phyloP scores from a whole-genome alignment of 2,888 invertebrate genomes.

The Cynaeus angustus region DNA sequence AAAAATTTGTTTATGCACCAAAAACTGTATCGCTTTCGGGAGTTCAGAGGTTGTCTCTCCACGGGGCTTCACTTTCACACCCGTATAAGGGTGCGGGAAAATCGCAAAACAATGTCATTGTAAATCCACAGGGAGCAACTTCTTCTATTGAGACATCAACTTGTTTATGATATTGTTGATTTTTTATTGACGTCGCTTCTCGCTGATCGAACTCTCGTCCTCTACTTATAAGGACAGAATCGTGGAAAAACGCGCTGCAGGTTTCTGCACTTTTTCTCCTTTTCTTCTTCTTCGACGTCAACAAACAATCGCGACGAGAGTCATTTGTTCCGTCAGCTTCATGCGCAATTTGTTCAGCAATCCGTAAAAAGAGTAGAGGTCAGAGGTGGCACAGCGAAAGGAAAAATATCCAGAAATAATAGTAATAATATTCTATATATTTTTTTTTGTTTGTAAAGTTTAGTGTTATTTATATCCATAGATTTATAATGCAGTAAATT shows the following conservation, averaged over 20 bases:
- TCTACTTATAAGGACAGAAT: slow-evolving; percentile 49
- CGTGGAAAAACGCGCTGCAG: slow-evolving; percentile 48
- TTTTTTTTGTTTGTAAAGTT: no score
- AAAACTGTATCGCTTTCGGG: not conserved
- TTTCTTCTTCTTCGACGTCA: slow-evolving; percentile 27
- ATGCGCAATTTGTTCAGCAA: slow-evolving; percentile 43
- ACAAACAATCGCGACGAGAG: slow-evolving; percentile 41
- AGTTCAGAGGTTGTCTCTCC: slow-evolving; percentile 33
- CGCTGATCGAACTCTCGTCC: slow-evolving; percentile 44
- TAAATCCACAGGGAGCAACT: slow-evolving; percentile 48
- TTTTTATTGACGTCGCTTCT: slow-evolving; percentile 48
- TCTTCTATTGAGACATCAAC: slow-evolving; percentile 53
- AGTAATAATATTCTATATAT: not conserved
- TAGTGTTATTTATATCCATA: no score
- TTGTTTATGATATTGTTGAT: slow-evolving; percentile 53
- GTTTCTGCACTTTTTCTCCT: slow-evolving; percentile 40
- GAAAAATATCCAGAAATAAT: slow-evolving; percentile 6
- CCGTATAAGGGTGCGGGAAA: slow-evolving; percentile 21
- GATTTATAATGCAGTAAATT: no score
- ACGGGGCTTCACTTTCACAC: slow-evolving; percentile 45
- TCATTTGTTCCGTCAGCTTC: slow-evolving; percentile 45
- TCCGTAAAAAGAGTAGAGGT: slow-evolving; percentile 31
- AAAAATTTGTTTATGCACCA: no score
- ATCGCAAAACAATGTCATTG: slow-evolving; percentile 37
- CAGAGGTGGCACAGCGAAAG: slow-evolving; percentile 14